Evolutionary conservation across 2,113 vertebrate genomes (phyloP), one percentile per base, ranked within the genome.

Genomic region (Dermatemys mawii): DNA sequence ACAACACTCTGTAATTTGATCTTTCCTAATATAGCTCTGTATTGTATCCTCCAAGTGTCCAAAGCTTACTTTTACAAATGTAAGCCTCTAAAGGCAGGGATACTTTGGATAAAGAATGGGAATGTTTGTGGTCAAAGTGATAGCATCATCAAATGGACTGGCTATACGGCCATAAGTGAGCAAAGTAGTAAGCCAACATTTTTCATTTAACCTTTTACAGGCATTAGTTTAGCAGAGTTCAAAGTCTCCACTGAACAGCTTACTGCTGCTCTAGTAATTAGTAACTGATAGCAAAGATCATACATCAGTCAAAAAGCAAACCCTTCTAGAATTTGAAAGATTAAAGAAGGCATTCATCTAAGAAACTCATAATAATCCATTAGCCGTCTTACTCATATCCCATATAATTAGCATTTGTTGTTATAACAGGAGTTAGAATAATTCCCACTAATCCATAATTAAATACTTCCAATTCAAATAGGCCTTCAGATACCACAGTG

Each of bases 341-440:
- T 41, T 41, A 53, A 46, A 88, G 46, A 21, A 27, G 51, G 4
- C 29, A 50, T 84, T 51, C 35, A 63, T 11, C 16, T 5, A 35
- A 93, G 78, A 21, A 73, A 44, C 17, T n/a, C 0, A 0, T 5
- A 44, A 78, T 54, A 48, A 83, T 79, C 92, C 54, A 0, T 0
- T 16, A 44, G 3, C 57, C 57, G 21, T 78, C 29, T 54, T 10
- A 27, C 21, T 90, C 84, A 80, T 81, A n/a, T 54, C 11, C 50
- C 41, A 26, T 10, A 1, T 81, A 88, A 85, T 87, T 92, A 88
- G 3, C 48, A 57, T 93, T 91, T 94, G 27, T 93, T 78, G 78
- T 91, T 75, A 49, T 27, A n/a, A 32, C 27, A 49, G 35, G 29
- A 55, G 78, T 67, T 87, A 32, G 67, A 95, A 46, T 84, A 90